Base-by-base conservation (phyloP, 2,797 vertebrate species). In the Hoplostethus atlanticus region DNA sequence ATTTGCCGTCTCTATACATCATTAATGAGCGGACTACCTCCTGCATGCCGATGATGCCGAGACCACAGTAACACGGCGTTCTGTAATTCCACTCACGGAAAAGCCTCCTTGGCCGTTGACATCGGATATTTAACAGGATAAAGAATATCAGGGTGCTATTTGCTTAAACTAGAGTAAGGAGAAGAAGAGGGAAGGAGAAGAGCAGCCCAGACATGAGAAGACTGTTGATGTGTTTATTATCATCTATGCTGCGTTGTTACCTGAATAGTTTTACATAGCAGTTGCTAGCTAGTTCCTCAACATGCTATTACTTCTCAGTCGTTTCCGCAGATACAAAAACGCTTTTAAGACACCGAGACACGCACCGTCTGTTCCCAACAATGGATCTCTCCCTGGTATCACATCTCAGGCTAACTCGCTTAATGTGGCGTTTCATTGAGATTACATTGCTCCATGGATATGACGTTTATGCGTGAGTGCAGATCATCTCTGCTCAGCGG, bases 81-180 rank as follows among this genome's bases (percentile, higher is more conserved):
- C 46, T 76, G 31, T 44, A 40, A 68, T 78, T 89, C 75, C 68
- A 38, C 31, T 75, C 78, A 77, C 21, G 4, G 21, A 10, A 38
- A 66, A 55, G 5, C 63, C 36, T 80, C 28, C 31, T 53, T 56
- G 31, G 67, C 51, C 67, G 62, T 7, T 78, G 63, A 79, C 76
- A 71, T 83, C 73, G 58, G 50, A 70, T 79, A 77, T 82, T 76
- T 68, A 87, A 68, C 44, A 76, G 68, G 68, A 81, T 84, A 79
- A 74, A 56, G 44, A 57, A 76, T 79, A 66, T 58, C 9, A 0
- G 58, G 60, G 65, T 55, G 17, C 13, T 64, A 17, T 80, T 71
- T 85, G 57, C 42, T 56, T 74, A 28, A 79, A 21, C 21, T 21
- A 21, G 21, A 21, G 21, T 21, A 1, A 71, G 57, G 47, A 77